phyloP scores from a whole-genome alignment of 92 coral and sea anemone species.

The Desmophyllum pertusum region DNA sequence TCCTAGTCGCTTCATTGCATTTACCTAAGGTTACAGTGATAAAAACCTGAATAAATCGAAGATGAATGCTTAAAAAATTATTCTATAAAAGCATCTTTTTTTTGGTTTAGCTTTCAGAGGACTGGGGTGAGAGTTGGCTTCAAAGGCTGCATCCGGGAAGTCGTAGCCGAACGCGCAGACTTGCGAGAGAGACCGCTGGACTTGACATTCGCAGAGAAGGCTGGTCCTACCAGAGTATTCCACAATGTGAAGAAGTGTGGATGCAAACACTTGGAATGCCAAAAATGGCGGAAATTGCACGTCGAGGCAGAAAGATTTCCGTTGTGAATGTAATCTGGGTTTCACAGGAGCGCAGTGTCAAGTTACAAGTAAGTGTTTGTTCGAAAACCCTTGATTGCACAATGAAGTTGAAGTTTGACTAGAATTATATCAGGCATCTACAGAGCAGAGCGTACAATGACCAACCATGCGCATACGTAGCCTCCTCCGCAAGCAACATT shows the following conservation, averaged over 20 bases:
- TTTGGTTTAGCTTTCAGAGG: constrained; percentile 46
- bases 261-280: constrained; percentile 57
- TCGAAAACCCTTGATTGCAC: not conserved
- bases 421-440: too few relatives aligned
- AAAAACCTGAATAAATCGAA: too few relatives aligned
- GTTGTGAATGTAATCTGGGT: constrained; percentile 76
- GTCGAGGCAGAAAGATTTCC: constrained; percentile 58
- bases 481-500: too few relatives aligned
- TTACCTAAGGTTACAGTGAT: too few relatives aligned
- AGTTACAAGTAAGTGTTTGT: constrained; percentile 43
- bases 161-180: constrained; percentile 55
- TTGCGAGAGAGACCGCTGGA: constrained; percentile 58
- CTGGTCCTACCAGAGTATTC: not conserved
- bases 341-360: constrained; percentile 73
- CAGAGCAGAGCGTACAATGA: too few relatives aligned
- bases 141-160: constrained; percentile 74
- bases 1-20: too few relatives aligned
- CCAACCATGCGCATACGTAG: too few relatives aligned
- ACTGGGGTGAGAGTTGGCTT: constrained; percentile 57
- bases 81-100: not conserved
- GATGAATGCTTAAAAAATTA: not conserved
- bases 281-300: constrained; percentile 57
- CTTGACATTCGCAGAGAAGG: constrained; percentile 9
- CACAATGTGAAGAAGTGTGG: constrained; percentile 64
- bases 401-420: not conserved